Evolutionary conservation across 2,888 invertebrate genomes (phyloP).

Genomic region (Lathronympha strigana): DNA sequence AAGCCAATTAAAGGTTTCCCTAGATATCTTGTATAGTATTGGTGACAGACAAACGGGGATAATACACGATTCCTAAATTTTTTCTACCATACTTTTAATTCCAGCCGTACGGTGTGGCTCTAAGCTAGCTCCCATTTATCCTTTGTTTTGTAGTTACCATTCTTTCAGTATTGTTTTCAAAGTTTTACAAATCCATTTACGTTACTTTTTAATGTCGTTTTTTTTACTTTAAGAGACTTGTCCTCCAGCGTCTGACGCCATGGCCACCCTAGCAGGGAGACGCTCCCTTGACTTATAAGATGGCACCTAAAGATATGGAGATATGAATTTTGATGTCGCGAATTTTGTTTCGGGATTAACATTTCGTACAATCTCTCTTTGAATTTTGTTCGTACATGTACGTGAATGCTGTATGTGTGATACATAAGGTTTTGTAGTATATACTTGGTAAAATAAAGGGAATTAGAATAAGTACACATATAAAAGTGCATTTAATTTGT

Average conservation of each 20-base stretch:
- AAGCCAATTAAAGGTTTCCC: too few species aligned
- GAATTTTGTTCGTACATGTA: slow-evolving; percentile 31
- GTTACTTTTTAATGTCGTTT: too few species aligned
- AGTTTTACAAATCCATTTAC: too few species aligned
- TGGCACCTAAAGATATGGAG: slow-evolving; percentile 52
- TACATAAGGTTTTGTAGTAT: slow-evolving; percentile 2
- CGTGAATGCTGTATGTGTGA: slow-evolving; percentile 11
- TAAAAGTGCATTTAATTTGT: too few species aligned
- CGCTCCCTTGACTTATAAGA: slow-evolving; percentile 46
- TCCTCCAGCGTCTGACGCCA: background rate
- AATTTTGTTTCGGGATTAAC: slow-evolving; percentile 50
- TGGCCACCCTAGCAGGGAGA: slow-evolving; percentile 31
- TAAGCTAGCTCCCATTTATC: too few species aligned
- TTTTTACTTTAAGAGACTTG: slow-evolving; percentile 3
- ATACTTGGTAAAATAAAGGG: background rate
- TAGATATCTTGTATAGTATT: too few species aligned
- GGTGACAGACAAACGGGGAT: too few species aligned
- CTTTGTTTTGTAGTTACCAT: too few species aligned
- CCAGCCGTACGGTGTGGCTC: too few species aligned
- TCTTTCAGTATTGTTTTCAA: too few species aligned
- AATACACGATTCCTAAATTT: too few species aligned
- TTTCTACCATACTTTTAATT: too few species aligned
- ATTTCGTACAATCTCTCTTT: slow-evolving; percentile 42
- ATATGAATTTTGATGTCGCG: slow-evolving; percentile 61
- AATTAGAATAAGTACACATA: background rate